phyloP scores from a whole-genome alignment of 2,888 invertebrate species.

The Zygothrica quintamaculata region DNA sequence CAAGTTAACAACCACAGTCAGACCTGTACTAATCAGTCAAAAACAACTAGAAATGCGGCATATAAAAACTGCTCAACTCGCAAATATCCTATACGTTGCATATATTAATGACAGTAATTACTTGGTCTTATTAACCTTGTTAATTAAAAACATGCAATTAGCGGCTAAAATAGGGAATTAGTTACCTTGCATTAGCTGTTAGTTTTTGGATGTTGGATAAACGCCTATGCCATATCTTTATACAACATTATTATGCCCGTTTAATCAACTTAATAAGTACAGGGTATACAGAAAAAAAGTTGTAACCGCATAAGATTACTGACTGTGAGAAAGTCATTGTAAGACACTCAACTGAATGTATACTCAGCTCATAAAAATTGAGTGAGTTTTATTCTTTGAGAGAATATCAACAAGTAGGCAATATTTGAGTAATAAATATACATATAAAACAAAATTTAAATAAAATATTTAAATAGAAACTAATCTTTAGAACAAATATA shows the following conservation, averaged over 20 bases:
- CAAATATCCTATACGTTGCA: neutral
- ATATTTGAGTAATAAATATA: neutral
- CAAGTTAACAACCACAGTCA: constrained; percentile 10
- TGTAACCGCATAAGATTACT: constrained; percentile 61
- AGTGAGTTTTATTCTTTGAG: constrained; percentile 25
- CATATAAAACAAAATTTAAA: neutral
- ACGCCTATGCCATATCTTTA: neutral
- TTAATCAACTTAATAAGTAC: neutral
- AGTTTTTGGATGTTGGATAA: no score
- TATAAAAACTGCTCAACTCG: neutral
- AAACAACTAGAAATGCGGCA: constrained; percentile 9
- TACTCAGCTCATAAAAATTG: constrained; percentile 22
- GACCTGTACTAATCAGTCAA: constrained; percentile 64
- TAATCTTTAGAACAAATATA: no score
- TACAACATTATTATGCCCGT: neutral
- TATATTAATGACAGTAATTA: no score
- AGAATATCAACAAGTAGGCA: constrained; percentile 3
- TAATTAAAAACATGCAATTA: no score
- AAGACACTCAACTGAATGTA: constrained; percentile 30
- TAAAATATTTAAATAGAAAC: no score
- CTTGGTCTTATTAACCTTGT: no score
- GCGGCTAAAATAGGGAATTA: no score
- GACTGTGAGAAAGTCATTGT: constrained; percentile 69
- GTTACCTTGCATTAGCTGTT: no score
- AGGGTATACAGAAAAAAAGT: constrained; percentile 29